Conservation (phyloP, 2,797 vertebrate genomes). For the Valencia hispanica region DNA sequence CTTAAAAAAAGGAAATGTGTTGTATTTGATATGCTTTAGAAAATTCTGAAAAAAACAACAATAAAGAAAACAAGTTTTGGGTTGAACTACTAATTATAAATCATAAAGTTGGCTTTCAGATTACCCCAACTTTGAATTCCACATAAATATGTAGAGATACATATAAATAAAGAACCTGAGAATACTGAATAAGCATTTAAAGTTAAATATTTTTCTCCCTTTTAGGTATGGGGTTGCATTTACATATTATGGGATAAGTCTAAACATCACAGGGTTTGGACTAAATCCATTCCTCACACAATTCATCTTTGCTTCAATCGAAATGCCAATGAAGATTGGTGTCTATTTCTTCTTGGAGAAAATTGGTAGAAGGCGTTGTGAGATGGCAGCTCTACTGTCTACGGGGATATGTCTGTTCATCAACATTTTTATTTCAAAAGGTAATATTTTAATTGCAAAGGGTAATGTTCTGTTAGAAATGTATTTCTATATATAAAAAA, state of each 20-base stretch:
- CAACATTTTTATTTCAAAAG: constrained; percentile 77
- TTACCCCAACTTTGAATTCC: not conserved
- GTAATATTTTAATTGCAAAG: constrained; percentile 47
- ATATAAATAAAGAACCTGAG: no score
- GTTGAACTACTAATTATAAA: not conserved
- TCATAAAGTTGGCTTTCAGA: not conserved
- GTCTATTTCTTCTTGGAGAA: constrained; percentile 81
- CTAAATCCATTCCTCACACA: constrained; percentile 87
- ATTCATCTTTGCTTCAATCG: constrained; percentile 83
- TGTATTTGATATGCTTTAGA: not conserved
- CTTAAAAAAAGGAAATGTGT: not conserved
- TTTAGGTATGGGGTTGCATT: constrained; percentile 89
- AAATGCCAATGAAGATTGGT: constrained; percentile 86
- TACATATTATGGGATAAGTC: constrained; percentile 88
- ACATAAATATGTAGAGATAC: no score
- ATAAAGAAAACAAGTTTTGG: not conserved
- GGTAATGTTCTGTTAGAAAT: not conserved
- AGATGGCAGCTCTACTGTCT: constrained; percentile 71
- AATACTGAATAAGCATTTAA: not conserved
- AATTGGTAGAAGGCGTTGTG: constrained; percentile 77
- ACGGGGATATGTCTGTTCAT: constrained; percentile 73
- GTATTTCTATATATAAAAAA: not conserved
- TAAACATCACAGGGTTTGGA: constrained; percentile 87
- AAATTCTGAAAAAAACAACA: not conserved
- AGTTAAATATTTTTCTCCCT: not conserved